Evolutionary conservation across 2,113 vertebrate species (phyloP).

Genomic region (Lycaon pictus): DNA sequence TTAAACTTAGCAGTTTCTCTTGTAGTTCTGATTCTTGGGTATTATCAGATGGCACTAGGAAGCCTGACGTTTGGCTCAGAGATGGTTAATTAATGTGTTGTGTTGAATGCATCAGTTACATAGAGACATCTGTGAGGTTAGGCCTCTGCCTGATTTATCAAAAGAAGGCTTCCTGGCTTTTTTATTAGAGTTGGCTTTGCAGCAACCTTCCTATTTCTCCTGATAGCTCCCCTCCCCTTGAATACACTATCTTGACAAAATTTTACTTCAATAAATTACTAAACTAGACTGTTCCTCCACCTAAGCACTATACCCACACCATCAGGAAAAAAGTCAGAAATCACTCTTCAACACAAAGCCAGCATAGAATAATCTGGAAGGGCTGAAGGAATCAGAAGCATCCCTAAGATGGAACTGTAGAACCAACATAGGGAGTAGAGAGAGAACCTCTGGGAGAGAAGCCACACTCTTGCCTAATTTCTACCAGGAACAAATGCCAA

Average conservation of each 20-base stretch:
- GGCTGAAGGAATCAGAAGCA: not conserved
- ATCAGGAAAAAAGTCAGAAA: not conserved
- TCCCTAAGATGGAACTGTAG: not conserved
- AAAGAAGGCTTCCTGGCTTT: not conserved
- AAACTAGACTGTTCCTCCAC: not conserved
- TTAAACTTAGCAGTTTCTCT: not conserved
- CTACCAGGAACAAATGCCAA: not conserved
- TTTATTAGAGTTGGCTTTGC: not conserved
- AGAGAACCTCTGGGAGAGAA: not conserved
- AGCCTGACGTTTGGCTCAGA: not conserved
- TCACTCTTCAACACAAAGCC: not conserved
- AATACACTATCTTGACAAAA: not conserved
- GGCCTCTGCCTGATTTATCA: not conserved
- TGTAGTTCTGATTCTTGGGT: conserved; percentile 1
- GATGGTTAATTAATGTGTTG: not conserved
- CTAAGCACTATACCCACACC: not conserved
- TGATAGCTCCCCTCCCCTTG: not conserved
- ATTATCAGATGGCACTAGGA: not conserved
- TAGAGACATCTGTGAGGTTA: not conserved
- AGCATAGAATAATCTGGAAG: not conserved
- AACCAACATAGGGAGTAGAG: not conserved
- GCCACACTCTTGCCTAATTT: not conserved
- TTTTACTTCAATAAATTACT: conserved; percentile 12
- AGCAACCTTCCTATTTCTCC: not conserved
- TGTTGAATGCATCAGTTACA: not conserved